Conservation (phyloP, 2,113 vertebrate genomes). For the Melanerpes aurifrons region DNA sequence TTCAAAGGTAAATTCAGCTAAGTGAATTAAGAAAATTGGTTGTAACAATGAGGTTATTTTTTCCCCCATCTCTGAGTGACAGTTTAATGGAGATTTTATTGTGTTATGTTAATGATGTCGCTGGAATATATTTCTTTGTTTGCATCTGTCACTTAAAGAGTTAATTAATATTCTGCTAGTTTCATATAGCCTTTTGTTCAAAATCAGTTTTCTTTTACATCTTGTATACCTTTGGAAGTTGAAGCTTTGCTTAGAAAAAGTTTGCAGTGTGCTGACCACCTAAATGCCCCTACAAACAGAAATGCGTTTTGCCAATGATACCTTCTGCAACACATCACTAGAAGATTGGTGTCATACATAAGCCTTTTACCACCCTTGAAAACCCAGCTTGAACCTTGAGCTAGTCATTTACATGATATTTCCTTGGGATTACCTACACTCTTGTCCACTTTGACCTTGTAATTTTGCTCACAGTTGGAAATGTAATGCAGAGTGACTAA, state of each 20-base stretch:
- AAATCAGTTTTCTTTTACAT: background rate
- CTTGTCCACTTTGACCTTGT: constrained; percentile 84
- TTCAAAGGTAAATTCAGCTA: background rate
- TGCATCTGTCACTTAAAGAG: constrained; percentile 2
- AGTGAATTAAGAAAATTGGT: background rate
- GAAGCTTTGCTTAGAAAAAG: background rate
- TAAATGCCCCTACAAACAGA: background rate
- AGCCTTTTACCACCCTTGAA: constrained; percentile 70
- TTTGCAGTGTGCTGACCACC: background rate
- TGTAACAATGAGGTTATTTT: background rate
- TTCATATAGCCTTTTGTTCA: background rate
- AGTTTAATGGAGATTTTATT: constrained; percentile 29
- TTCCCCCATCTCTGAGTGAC: constrained; percentile 8
- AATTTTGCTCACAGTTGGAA: constrained; percentile 83
- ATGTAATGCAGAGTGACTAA: constrained; percentile 81
- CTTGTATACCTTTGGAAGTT: background rate
- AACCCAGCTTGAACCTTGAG: constrained; percentile 66
- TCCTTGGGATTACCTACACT: constrained; percentile 78
- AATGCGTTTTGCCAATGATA: background rate
- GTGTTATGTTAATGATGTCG: background rate
- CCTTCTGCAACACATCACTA: background rate
- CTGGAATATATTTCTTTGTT: constrained; percentile 32
- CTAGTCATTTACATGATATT: constrained; percentile 77
- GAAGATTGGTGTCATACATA: constrained; percentile 45
- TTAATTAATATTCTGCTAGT: constrained; percentile 27